These are phyloP conservation scores for Diplosoma virens DNA, from an alignment of 23 tunicate species.

Conservation along the genomic window DNA sequence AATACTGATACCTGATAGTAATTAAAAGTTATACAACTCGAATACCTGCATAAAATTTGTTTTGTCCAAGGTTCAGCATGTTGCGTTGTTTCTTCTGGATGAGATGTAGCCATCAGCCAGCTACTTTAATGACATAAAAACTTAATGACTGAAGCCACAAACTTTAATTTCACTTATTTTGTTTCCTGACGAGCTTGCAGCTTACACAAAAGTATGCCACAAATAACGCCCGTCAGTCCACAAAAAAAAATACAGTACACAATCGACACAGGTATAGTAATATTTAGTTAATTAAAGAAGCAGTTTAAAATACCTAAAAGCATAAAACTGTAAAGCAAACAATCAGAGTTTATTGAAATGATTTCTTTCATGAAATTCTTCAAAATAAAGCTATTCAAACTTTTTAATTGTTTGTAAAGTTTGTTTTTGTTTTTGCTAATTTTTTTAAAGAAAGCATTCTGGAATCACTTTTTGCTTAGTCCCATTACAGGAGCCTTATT, in stretches of 20 bases:
- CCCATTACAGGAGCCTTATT: no score
- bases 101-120: constrained; percentile 26
- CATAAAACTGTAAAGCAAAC: constrained; percentile 10
- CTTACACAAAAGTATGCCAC: constrained; percentile 21
- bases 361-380: no score
- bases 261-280: no score
- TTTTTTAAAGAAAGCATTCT: no score
- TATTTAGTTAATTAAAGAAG: not conserved
- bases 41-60: constrained; percentile 54
- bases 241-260: not conserved
- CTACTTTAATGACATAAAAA: not conserved
- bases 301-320: constrained; percentile 14
- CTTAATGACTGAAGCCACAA: not conserved
- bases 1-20: no score
- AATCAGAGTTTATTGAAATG: no score
- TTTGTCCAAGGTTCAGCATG: constrained; percentile 52
- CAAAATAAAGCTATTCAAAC: no score
- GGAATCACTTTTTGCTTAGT: no score
- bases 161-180: not conserved
- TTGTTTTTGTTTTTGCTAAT: no score
- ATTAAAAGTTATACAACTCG: no score
- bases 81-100: not conserved
- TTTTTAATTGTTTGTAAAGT: no score
- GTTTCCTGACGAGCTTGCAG: constrained; percentile 35
- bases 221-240: constrained; percentile 26